Percentiles rank a stretch among this genome's conserved stretches.
Conservation (phyloP, 2,797 vertebrate genomes). For the Muscicapa striata region DNA sequence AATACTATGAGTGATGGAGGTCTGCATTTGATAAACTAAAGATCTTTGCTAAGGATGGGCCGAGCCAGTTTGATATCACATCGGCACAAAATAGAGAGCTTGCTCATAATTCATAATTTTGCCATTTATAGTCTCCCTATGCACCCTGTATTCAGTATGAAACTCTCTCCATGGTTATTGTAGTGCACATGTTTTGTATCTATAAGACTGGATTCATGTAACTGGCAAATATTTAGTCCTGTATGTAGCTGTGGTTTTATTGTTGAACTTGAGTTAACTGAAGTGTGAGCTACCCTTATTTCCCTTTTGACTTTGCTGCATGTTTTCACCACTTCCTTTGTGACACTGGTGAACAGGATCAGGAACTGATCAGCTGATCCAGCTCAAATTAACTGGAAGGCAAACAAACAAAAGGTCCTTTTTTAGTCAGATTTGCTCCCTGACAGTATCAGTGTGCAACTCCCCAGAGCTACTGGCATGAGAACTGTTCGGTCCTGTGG, state of each 20-base stretch:
- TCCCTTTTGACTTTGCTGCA: neutral
- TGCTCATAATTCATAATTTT: neutral
- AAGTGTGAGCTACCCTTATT: neutral
- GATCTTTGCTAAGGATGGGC: neutral
- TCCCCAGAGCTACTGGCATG: neutral
- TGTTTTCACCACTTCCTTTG: constrained; percentile 37
- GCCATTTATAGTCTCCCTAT: neutral
- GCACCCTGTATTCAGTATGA: neutral
- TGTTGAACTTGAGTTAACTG: neutral
- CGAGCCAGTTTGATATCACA: neutral
- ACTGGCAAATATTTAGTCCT: neutral
- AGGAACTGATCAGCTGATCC: constrained; percentile 38
- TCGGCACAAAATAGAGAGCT: neutral
- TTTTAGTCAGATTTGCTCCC: constrained; percentile 22
- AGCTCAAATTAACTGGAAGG: constrained; percentile 33
- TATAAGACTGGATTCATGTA: neutral
- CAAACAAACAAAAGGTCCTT: constrained; percentile 49
- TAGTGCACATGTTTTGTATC: neutral
- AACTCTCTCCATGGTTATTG: neutral
- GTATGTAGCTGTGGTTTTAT: neutral
- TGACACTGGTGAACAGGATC: constrained; percentile 12
- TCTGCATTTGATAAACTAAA: neutral
- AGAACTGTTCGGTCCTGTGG: neutral
- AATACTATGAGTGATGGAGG: neutral
- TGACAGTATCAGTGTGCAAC: neutral